Conservation (phyloP, 1,140 invertebrate species). For the Teleopsis dalmanni region DNA sequence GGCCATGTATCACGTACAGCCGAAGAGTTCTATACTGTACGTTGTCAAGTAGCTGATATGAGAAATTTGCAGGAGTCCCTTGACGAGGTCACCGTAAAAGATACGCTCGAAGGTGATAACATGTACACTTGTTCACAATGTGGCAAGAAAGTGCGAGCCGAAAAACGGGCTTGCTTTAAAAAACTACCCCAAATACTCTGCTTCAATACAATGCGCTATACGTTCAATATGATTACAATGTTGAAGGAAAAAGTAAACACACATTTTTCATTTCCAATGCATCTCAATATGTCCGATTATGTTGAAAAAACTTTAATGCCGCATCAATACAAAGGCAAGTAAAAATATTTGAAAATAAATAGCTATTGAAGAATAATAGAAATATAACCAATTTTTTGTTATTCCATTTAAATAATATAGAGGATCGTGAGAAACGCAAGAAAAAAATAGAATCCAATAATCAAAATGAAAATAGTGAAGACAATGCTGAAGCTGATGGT, state of each 20-base stretch:
- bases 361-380: neutral
- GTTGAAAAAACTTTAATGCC: conserved; percentile 90
- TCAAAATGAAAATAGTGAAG: conserved; percentile 20
- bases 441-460: conserved; percentile 24
- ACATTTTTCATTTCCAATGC: conserved; percentile 91
- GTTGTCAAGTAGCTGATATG: conserved; percentile 95
- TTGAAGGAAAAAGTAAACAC: conserved; percentile 95
- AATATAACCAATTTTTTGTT: neutral
- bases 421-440: conserved; percentile 15
- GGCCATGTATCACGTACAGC: conserved; percentile 86
- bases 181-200: conserved; percentile 87
- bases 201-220: conserved; percentile 97
- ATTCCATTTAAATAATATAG: neutral
- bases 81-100: conserved; percentile 92
- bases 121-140: conserved; percentile 97
- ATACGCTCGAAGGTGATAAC: conserved; percentile 92
- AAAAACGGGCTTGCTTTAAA: conserved; percentile 92
- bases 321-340: conserved; percentile 64
- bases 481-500: conserved; percentile 23
- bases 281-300: conserved; percentile 89
- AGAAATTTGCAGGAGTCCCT: conserved; percentile 89
- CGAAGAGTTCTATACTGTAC: conserved; percentile 93
- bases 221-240: conserved; percentile 97
- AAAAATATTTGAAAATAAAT: neutral
- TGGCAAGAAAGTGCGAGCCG: conserved; percentile 86